phyloP scores from a whole-genome alignment of 2,113 vertebrate genomes.

The Sarotherodon lohbergeri region DNA sequence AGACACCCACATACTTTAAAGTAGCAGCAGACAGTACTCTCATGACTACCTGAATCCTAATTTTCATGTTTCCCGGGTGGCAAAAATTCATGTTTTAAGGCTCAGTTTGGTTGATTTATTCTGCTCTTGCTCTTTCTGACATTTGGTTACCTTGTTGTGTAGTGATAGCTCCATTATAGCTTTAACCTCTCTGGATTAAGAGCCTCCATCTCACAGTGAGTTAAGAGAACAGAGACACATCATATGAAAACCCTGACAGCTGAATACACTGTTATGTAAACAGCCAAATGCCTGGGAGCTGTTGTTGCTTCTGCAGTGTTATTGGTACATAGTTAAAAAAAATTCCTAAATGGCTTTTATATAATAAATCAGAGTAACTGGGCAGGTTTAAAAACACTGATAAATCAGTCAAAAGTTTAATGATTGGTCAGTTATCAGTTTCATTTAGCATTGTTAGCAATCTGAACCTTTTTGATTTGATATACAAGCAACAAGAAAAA shows the following conservation, averaged over 20 bases:
- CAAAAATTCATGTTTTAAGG: background rate
- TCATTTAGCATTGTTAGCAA: no score
- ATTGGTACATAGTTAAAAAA: background rate
- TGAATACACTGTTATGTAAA: conserved; percentile 3
- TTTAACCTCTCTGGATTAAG: background rate
- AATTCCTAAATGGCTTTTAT: background rate
- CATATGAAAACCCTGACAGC: background rate
- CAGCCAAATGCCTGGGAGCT: background rate
- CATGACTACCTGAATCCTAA: conserved; percentile 19
- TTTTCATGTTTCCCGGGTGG: background rate
- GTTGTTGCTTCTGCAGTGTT: background rate
- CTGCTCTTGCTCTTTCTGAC: conserved; percentile 3
- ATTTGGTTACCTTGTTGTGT: conserved; percentile 42
- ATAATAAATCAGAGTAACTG: background rate
- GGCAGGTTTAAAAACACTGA: background rate
- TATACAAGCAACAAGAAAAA: background rate
- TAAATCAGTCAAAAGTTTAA: background rate
- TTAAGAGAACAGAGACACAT: background rate
- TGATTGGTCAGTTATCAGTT: no score
- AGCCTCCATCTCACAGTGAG: conserved; percentile 22
- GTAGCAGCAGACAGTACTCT: background rate
- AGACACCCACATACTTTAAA: conserved; percentile 3
- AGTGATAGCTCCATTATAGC: conserved; percentile 26
- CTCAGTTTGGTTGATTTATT: conserved; percentile 4
- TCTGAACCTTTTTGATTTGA: background rate